A percentile compares a stretch with the other conserved stretches of the same genome.
These are phyloP conservation scores for Diaperis boleti DNA, from an alignment of 2,888 invertebrate genomes.

Conservation along the genomic window DNA sequence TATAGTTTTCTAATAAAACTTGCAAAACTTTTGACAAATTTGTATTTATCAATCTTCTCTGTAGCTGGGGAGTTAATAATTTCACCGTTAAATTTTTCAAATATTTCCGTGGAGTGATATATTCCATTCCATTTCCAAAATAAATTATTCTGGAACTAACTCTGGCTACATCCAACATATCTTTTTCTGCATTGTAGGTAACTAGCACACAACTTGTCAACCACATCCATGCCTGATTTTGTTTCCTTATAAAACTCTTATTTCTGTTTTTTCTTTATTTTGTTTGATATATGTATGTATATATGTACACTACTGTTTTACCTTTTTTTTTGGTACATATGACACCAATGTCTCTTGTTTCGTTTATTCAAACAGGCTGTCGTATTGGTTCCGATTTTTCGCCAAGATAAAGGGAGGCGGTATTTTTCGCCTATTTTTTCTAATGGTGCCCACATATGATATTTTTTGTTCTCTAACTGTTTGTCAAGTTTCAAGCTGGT, in stretches of 20 bases:
- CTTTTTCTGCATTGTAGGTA: too few relatives aligned
- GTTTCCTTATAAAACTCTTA: constrained; percentile 45
- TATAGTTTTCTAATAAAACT: background rate
- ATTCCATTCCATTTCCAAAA: background rate
- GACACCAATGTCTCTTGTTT: background rate
- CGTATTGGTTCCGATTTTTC: constrained; percentile 27
- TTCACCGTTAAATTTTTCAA: background rate
- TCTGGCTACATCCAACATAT: background rate
- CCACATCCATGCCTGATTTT: constrained; percentile 54
- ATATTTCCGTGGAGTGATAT: background rate
- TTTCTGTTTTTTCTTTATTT: background rate
- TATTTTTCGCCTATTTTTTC: constrained; percentile 42
- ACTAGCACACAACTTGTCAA: constrained; percentile 54
- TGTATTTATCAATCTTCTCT: background rate
- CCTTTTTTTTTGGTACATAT: background rate
- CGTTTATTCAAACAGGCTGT: constrained; percentile 33
- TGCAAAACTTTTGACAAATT: background rate
- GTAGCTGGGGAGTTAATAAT: background rate
- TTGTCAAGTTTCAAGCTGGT: constrained; percentile 42
- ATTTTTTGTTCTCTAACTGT: constrained; percentile 37
- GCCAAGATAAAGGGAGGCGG: constrained; percentile 40
- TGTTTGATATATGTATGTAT: too few relatives aligned
- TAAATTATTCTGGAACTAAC: background rate
- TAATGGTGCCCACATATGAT: constrained; percentile 39
- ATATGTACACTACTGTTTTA: too few relatives aligned